A percentile compares a stretch with the other conserved stretches of the same genome.
These are phyloP conservation scores for Chloroceryle amazona DNA, from an alignment of 2,797 vertebrate species.

Conservation along the genomic window DNA sequence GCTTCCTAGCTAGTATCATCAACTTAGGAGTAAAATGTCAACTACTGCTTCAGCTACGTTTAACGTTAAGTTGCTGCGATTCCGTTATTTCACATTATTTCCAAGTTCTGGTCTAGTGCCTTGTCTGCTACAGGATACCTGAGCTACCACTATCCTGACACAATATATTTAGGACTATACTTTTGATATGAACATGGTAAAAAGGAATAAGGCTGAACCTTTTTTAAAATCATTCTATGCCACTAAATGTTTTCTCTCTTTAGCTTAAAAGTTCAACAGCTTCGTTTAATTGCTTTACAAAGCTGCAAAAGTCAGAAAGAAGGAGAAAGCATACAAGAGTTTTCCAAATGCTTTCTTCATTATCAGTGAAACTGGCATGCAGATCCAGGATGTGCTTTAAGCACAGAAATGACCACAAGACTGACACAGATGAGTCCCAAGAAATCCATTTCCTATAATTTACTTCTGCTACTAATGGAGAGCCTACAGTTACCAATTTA, in stretches of 20 bases:
- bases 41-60: neutral
- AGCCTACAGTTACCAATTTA: conserved; percentile 22
- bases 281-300: neutral
- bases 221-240: neutral
- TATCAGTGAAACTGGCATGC: conserved; percentile 10
- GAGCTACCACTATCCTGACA: neutral
- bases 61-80: neutral
- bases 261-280: neutral
- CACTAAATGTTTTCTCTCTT: neutral
- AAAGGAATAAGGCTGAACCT: neutral
- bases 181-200: neutral
- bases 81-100: neutral
- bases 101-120: neutral
- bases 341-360: conserved; percentile 38
- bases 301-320: neutral
- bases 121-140: neutral
- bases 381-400: conserved; percentile 24
- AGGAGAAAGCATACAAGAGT: neutral
- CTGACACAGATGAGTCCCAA: conserved; percentile 30
- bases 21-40: neutral
- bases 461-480: conserved; percentile 4
- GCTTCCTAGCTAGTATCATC: neutral
- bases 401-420: conserved; percentile 11
- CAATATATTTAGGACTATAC: neutral
- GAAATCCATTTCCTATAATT: conserved; percentile 39